Evolutionary conservation across 1,140 invertebrate species (phyloP), one percentile per base, ranked within the genome.

Genomic region (Nasonia giraulti): DNA sequence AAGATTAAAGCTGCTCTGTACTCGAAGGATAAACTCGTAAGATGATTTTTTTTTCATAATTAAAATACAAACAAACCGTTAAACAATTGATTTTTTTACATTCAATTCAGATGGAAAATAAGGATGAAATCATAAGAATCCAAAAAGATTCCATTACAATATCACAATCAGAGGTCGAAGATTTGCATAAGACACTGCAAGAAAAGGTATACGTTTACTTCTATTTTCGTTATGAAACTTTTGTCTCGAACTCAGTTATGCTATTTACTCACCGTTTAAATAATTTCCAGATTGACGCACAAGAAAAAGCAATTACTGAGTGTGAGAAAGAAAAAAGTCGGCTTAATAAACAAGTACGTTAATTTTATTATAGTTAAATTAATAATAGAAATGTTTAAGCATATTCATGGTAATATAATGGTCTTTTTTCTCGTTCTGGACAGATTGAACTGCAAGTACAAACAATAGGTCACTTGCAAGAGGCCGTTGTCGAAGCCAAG

Each of bases 21-120:
- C 69, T 91, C 91, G 11, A 93, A 93, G 76, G 89, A 92, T 69
- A 91, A 92, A 89, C 88, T 93, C 20, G 92, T 93, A 87, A 91
- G 88, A 87, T 37, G 17, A 74, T 86, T 84, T 40, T 37, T 81
- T 27, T 75, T n/a, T 12, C 80, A 14, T 47, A 37, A 81, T 84
- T 85, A 14, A 71, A 27, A 71, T 31, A 14, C 27, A 27, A 71
- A 66, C 6, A 1, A 20, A 71, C 3, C 12, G 2, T 71, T 71
- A 2, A 2, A 62, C 17, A 55, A 17, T 14, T 62, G 2, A 62
- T 6, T 71, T 71, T 71, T 71, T 31, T 10, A 71, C 8, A 31
- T 11, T 33, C 27, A 79, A 23, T 88, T 89, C 44, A 93, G 92
- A 85, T 93, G 33, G 88, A 91, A 87, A 89, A 93, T 86, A 90